These are phyloP conservation scores for Lutraria lutraria DNA, from an alignment of 2,888 invertebrate genomes.

Conservation along the genomic window DNA sequence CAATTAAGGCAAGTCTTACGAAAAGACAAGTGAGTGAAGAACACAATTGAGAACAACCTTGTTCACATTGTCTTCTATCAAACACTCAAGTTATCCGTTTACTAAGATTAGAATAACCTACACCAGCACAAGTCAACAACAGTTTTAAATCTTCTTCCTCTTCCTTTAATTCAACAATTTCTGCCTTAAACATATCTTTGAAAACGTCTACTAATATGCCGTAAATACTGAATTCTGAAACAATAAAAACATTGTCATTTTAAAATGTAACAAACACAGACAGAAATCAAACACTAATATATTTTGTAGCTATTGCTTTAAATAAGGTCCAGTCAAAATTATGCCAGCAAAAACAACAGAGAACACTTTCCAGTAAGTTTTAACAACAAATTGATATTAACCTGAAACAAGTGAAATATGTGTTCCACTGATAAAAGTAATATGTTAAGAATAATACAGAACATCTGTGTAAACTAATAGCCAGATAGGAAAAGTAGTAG, in stretches of 20 bases:
- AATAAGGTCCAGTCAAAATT: background rate
- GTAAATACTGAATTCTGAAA: constrained; percentile 94
- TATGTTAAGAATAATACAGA: too few relatives aligned
- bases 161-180: constrained; percentile 71
- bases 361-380: background rate
- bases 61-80: background rate
- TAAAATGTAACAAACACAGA: background rate
- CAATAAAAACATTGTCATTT: constrained; percentile 23
- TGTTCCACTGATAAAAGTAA: too few relatives aligned
- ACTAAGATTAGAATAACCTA: constrained; percentile 97
- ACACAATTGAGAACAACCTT: too few relatives aligned
- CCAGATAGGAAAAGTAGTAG: too few relatives aligned
- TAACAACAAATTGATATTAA: background rate
- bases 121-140: constrained; percentile 96
- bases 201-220: constrained; percentile 97
- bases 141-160: constrained; percentile 87
- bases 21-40: too few relatives aligned
- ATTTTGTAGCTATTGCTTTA: too few relatives aligned
- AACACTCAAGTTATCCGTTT: constrained; percentile 89
- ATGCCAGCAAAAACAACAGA: background rate
- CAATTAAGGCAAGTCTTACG: too few relatives aligned
- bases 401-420: background rate
- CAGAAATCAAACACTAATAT: background rate
- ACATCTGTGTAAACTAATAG: too few relatives aligned
- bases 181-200: constrained; percentile 95